Conservation (phyloP, 2,113 vertebrate genomes). For the Carettochelys insculpta region DNA sequence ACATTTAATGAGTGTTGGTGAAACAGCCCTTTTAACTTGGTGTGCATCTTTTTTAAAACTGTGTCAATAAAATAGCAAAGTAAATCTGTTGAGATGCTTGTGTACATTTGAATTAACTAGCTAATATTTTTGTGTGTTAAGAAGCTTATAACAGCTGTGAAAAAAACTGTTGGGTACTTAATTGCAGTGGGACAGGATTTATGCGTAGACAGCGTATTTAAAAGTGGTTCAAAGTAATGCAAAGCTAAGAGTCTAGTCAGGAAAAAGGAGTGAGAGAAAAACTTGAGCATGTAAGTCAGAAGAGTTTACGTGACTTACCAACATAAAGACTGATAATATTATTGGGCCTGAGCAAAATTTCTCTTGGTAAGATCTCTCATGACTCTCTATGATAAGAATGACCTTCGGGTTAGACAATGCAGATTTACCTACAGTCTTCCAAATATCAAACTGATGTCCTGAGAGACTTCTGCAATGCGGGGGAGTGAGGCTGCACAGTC, state of each 20-base stretch:
- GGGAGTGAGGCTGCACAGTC: background rate
- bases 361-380: background rate
- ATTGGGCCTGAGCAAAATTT: background rate
- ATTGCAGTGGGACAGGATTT: background rate
- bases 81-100: background rate
- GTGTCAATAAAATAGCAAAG: background rate
- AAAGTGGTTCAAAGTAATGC: background rate
- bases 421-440: background rate
- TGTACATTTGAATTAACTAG: fast-evolving
- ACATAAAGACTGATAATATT: background rate
- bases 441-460: fast-evolving
- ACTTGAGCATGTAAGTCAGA: background rate
- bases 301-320: background rate
- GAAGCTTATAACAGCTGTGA: background rate
- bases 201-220: background rate
- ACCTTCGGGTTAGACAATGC: background rate
- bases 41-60: background rate
- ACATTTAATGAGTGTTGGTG: background rate
- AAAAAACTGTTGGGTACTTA: background rate
- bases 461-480: background rate
- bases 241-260: background rate
- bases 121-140: background rate
- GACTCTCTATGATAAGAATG: background rate
- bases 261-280: background rate
- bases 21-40: background rate